Evolutionary conservation across 2,888 invertebrate species (phyloP), one percentile per base, ranked within the genome.

Genomic region (Labia minor): DNA sequence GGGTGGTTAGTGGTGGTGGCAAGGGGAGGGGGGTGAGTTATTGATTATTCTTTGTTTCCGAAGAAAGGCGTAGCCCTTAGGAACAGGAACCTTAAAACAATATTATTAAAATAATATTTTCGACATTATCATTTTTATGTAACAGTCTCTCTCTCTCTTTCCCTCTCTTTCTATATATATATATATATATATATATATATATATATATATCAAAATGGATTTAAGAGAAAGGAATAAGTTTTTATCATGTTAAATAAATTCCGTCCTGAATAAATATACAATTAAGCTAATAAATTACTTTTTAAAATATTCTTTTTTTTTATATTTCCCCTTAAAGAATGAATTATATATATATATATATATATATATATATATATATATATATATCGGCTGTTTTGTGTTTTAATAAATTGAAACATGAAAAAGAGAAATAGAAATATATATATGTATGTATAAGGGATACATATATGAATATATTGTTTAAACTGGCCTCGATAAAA

Each of bases 21-120:
- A n/a, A n/a, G n/a, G n/a, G n/a, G n/a, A n/a, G n/a, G n/a, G n/a
- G n/a, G n/a, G n/a, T n/a, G 16, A 49, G 49, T 49, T 49, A 49
- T 49, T 49, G 49, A 49, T 49, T 49, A 16, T 49, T 49, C 49
- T 49, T 49, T 49, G 49, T 49, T 49, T n/a, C n/a, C 16, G 14
- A 49, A 49, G 49, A 49, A 11, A 11, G 49, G 49, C 3, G 49
- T 26, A 26, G 26, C 26, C 26, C 26, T 8, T 26, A 3, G 26
- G 26, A 49, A 49, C 49, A 49, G 16, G 49, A n/a, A 49, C n/a
- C 49, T 49, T 49, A 49, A 49, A 49, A 49, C 49, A 49, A 49
- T 49, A n/a, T 49, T 16, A 49, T n/a, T 49, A 16, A 49, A 49
- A 49, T 49, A 49, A 8, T 33, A 8, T 10, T 49, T 49, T 49